A percentile compares a stretch with the other conserved stretches of the same genome.
These are phyloP conservation scores for Genyomyrus donnyi DNA, from an alignment of 2,113 vertebrate species.

Conservation along the genomic window DNA sequence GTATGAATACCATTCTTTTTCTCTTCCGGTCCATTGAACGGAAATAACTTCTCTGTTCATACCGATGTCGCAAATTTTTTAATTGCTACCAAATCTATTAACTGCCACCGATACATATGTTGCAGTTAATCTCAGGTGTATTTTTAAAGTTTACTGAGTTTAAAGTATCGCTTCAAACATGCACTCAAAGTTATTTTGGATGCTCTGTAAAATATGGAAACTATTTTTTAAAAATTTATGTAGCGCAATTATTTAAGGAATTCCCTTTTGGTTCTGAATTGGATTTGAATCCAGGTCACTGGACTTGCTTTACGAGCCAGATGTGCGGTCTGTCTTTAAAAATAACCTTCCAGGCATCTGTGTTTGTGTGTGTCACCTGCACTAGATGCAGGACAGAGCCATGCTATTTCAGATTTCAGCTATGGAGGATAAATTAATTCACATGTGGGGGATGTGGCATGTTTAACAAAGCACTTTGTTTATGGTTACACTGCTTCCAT, in stretches of 20 bases:
- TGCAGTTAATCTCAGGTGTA: not conserved
- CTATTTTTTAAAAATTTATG: not conserved
- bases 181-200: not conserved
- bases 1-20: not conserved
- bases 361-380: not conserved
- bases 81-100: not conserved
- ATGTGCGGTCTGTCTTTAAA: not conserved
- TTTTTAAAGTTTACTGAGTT: not conserved
- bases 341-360: not conserved
- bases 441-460: not conserved
- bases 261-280: not conserved
- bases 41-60: not conserved
- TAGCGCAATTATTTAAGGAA: not conserved
- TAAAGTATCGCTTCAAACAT: not conserved
- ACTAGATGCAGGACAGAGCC: not conserved
- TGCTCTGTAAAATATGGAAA: not conserved
- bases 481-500: not conserved
- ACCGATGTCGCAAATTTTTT: not conserved
- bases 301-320: not conserved
- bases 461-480: not conserved
- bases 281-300: not conserved
- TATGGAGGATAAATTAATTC: not conserved
- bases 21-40: not conserved
- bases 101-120: not conserved
- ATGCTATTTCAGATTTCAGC: not conserved